These are phyloP conservation scores for Drosophila falleni DNA, from an alignment of 2,888 invertebrate species.

Conservation along the genomic window DNA sequence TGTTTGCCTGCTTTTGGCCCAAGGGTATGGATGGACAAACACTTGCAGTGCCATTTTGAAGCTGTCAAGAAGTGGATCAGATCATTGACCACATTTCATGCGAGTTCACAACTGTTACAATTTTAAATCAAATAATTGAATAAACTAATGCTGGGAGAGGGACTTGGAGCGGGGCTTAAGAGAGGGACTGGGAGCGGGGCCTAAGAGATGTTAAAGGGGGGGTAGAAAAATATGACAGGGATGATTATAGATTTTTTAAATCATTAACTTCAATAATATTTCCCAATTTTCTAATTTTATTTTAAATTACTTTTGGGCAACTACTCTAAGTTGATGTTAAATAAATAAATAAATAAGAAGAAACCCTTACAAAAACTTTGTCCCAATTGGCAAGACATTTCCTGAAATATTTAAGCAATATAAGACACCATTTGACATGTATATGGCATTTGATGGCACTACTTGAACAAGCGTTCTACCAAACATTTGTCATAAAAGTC, in stretches of 20 bases:
- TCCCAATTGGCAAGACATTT: neutral
- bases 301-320: no score
- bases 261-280: no score
- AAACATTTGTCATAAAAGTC: constrained; percentile 26
- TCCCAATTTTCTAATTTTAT: no score
- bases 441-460: neutral
- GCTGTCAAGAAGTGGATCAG: constrained; percentile 56
- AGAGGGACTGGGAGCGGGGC: no score
- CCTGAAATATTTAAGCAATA: neutral
- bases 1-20: constrained; percentile 14
- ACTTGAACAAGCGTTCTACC: neutral
- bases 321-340: no score
- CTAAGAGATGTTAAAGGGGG: no score
- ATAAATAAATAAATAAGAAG: no score
- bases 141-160: neutral
- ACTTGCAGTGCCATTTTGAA: constrained; percentile 31
- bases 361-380: neutral
- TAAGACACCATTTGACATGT: neutral
- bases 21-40: constrained; percentile 14
- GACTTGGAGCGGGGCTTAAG: no score
- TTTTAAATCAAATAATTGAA: neutral
- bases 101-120: neutral
- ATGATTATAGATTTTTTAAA: no score
- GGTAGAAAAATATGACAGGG: no score
- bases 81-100: constrained; percentile 26